Percentiles rank a stretch among this genome's conserved stretches.
Conservation (phyloP, 64 coral and sea anemone genomes). For the Pocillopora damicornis region DNA sequence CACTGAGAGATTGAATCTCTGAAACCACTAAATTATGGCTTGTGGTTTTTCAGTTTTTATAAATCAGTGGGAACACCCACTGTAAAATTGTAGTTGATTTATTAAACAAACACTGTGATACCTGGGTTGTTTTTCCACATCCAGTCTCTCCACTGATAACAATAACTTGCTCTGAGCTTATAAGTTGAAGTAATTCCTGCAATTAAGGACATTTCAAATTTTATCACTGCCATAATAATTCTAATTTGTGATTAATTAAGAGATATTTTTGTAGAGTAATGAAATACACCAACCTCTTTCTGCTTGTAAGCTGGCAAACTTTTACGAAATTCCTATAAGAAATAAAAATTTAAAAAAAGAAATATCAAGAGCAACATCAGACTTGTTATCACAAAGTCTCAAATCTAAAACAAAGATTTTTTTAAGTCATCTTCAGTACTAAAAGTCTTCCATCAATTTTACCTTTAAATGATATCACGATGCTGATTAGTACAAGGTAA, state of each 20-base stretch:
- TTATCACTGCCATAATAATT: background rate
- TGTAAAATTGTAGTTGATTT: background rate
- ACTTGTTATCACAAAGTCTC: background rate
- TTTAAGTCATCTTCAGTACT: no score
- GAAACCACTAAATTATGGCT: no score
- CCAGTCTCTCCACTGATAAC: constrained; percentile 99
- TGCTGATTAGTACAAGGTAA: no score
- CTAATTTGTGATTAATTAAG: background rate
- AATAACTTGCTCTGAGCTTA: constrained; percentile 75
- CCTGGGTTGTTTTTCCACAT: constrained; percentile 99
- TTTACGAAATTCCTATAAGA: constrained; percentile 33
- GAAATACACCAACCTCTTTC: constrained; percentile 20
- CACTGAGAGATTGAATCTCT: no score
- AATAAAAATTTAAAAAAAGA: background rate
- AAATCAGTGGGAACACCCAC: no score
- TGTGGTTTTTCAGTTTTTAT: no score
- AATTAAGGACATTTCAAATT: background rate
- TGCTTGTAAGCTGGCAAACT: constrained; percentile 16
- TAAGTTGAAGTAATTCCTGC: constrained; percentile 79
- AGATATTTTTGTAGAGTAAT: background rate
- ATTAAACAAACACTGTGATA: background rate
- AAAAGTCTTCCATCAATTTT: no score
- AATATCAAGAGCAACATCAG: background rate
- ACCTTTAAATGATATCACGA: no score
- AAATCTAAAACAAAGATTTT: no score